A percentile compares a stretch with the other conserved stretches of the same genome.
These are phyloP conservation scores for Limonius californicus DNA, from an alignment of 1,140 invertebrate genomes.

Conservation along the genomic window DNA sequence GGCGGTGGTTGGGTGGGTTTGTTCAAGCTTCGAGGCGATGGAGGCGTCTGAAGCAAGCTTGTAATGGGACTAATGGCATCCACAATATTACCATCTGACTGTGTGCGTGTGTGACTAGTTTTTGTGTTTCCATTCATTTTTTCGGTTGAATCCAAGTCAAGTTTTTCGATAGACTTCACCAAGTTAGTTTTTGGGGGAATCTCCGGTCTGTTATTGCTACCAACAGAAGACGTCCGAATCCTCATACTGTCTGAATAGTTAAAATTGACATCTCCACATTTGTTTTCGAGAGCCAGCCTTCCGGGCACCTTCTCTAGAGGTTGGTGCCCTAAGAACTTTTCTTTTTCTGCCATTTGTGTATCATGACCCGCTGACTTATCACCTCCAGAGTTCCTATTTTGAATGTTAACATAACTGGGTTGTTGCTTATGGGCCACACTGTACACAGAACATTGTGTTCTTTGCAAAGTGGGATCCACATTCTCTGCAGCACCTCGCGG, in stretches of 20 bases:
- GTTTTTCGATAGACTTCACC: slow-evolving; percentile 31
- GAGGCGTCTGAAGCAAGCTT: slow-evolving; percentile 31
- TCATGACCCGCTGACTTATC: slow-evolving; percentile 42
- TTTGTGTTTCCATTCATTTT: slow-evolving; percentile 13
- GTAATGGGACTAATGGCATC: not conserved
- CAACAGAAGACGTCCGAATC: slow-evolving; percentile 18
- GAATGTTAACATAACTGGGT: slow-evolving; percentile 41
- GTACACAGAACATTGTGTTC: slow-evolving; percentile 41
- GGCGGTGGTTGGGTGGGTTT: slow-evolving; percentile 45
- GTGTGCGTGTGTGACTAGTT: slow-evolving; percentile 40
- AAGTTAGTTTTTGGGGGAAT: slow-evolving; percentile 27
- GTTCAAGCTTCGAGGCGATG: slow-evolving; percentile 39
- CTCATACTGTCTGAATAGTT: slow-evolving; percentile 21
- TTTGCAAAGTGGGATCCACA: slow-evolving; percentile 28
- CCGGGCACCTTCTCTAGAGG: not conserved
- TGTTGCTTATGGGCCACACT: slow-evolving; percentile 43
- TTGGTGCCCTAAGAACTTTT: slow-evolving; percentile 41
- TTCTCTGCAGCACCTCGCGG: slow-evolving; percentile 35
- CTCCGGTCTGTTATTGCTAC: slow-evolving; percentile 20
- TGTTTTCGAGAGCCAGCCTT: slow-evolving; percentile 25
- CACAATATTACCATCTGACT: slow-evolving; percentile 43
- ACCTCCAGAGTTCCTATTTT: slow-evolving; percentile 21
- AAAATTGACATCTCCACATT: slow-evolving; percentile 33
- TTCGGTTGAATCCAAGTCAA: slow-evolving; percentile 15
- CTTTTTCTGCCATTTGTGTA: slow-evolving; percentile 43